These are phyloP conservation scores for Vultur gryphus DNA, from an alignment of 2,797 vertebrate species.

Conservation along the genomic window DNA sequence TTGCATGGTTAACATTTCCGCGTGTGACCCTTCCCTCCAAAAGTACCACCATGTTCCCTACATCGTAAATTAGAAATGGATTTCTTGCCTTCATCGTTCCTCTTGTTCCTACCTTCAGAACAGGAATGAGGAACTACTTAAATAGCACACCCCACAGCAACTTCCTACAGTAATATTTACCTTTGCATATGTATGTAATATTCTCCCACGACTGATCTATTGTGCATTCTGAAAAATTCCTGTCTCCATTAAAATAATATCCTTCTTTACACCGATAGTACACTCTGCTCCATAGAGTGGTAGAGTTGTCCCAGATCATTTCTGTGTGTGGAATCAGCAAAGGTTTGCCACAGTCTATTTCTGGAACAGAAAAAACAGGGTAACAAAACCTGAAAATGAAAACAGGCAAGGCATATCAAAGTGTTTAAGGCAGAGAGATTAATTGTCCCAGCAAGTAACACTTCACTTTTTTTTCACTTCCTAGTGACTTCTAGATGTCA, in stretches of 20 bases:
- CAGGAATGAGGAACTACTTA: background rate
- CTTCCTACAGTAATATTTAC: conserved; percentile 54
- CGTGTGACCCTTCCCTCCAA: background rate
- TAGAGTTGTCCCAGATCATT: conserved; percentile 74
- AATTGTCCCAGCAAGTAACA: background rate
- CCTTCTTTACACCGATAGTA: conserved; percentile 78
- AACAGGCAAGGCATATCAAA: background rate
- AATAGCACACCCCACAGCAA: background rate
- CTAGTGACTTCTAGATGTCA: background rate
- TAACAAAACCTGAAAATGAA: background rate
- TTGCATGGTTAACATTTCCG: background rate
- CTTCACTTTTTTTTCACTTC: background rate
- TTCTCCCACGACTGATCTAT: conserved; percentile 75
- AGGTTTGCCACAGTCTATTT: conserved; percentile 82
- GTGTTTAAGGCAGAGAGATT: background rate
- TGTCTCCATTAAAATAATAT: conserved; percentile 74
- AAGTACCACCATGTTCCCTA: background rate
- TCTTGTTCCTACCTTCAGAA: background rate
- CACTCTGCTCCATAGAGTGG: conserved; percentile 66
- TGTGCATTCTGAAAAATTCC: conserved; percentile 76
- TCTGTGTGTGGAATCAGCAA: conserved; percentile 69
- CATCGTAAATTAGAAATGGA: background rate
- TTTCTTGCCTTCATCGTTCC: background rate
- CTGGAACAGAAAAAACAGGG: conserved; percentile 61
- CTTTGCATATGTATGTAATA: conserved; percentile 76